Evolutionary conservation across 2,888 invertebrate species (phyloP).

Genomic region (Drosophila flavopinicola): DNA sequence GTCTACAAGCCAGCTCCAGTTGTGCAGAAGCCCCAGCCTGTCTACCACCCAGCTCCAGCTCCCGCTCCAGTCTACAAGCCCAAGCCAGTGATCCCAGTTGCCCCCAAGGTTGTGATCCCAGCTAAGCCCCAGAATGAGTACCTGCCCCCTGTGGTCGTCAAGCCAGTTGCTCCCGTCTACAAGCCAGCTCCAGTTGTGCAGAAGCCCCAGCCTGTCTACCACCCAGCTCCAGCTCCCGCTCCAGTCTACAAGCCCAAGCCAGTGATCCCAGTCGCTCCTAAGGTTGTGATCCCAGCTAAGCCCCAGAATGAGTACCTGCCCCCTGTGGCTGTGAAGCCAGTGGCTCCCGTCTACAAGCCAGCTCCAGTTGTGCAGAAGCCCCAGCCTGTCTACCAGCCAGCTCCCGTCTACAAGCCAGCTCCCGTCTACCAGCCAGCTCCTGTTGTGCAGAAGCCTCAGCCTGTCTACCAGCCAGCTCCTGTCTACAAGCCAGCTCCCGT

Average conservation of each 20-base stretch:
- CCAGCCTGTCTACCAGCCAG: conserved; percentile 17
- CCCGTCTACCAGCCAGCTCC: neutral
- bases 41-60: conserved; percentile 19
- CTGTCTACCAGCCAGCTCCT: conserved; percentile 14
- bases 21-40: conserved; percentile 26
- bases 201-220: neutral
- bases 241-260: conserved; percentile 9
- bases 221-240: conserved; percentile 22
- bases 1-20: conserved; percentile 27
- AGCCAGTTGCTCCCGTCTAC: conserved; percentile 1
- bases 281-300: conserved; percentile 11
- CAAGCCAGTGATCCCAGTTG: neutral
- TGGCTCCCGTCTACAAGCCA: conserved; percentile 21
- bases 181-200: conserved; percentile 16
- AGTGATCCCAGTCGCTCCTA: conserved; percentile 23
- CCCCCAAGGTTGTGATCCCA: conserved; percentile 2
- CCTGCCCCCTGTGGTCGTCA: conserved; percentile 12
- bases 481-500: conserved; percentile 10
- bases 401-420: conserved; percentile 9
- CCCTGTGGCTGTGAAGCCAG: conserved; percentile 26
- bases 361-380: too few relatives aligned
- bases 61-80: conserved; percentile 29
- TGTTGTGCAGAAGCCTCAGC: conserved; percentile 9
- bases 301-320: conserved; percentile 44
- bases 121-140: conserved; percentile 23